phyloP scores from a whole-genome alignment of 1,140 invertebrate species.

The Globodera rostochiensis region DNA sequence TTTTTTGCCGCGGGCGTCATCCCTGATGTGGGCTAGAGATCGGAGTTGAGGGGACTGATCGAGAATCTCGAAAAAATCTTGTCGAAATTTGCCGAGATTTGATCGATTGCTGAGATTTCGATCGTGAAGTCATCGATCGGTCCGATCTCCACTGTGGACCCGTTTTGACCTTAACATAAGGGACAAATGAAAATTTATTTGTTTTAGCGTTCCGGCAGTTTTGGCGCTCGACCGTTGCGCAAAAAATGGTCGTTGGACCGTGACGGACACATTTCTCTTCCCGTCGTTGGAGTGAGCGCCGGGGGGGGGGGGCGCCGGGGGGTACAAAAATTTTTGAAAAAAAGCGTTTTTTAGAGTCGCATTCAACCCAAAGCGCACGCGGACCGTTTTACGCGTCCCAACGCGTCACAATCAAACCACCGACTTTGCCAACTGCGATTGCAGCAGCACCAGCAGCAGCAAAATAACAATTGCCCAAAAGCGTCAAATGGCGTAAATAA shows the following conservation, averaged over 20 bases:
- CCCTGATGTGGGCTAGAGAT: no score
- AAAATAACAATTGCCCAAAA: not conserved
- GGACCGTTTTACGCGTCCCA: constrained; percentile 24
- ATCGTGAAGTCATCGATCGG: not conserved
- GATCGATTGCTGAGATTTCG: no score
- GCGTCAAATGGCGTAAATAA: constrained; percentile 11
- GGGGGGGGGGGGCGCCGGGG: no score
- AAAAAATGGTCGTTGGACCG: constrained; percentile 25
- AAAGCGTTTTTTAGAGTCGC: constrained; percentile 13
- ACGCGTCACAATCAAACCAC: not conserved
- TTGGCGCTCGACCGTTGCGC: not conserved
- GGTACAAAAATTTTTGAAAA: not conserved
- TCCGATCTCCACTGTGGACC: not conserved
- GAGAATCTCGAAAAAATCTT: no score
- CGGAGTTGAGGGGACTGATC: no score
- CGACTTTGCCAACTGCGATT: constrained; percentile 24
- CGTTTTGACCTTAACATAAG: no score
- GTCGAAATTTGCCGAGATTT: no score
- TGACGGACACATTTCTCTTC: constrained; percentile 16
- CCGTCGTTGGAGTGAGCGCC: constrained; percentile 22
- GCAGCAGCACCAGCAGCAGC: constrained; percentile 3
- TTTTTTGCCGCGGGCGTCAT: no score
- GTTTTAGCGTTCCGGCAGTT: constrained; percentile 11
- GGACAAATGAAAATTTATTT: not conserved
- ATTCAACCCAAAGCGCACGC: constrained; percentile 25